These are phyloP conservation scores for Gonioctena quinquepunctata DNA, from an alignment of 1,140 invertebrate species.

Conservation along the genomic window DNA sequence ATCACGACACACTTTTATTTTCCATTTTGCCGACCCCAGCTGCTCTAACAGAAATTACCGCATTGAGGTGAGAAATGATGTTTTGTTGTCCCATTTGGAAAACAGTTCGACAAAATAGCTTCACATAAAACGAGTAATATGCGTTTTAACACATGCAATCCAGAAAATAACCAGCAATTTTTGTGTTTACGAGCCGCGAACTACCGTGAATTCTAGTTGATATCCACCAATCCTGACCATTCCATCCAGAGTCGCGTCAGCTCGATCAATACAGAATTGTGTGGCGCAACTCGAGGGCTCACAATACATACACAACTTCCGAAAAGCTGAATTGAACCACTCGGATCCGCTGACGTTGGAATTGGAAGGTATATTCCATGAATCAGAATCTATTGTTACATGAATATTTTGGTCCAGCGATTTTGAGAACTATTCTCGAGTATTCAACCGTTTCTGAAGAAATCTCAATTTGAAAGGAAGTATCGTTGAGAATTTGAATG, in stretches of 20 bases:
- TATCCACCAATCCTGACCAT: conserved; percentile 47
- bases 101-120: conserved; percentile 25
- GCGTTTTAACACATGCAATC: conserved; percentile 40
- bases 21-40: not conserved
- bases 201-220: conserved; percentile 42
- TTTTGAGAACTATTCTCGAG: too few species aligned
- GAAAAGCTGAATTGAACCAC: conserved; percentile 2
- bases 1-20: not conserved
- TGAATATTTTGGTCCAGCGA: not conserved
- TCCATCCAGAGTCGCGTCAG: conserved; percentile 37
- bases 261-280: conserved; percentile 35
- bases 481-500: too few species aligned
- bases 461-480: too few species aligned
- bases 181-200: conserved; percentile 48
- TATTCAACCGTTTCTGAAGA: too few species aligned
- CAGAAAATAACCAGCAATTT: conserved; percentile 46
- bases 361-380: not conserved
- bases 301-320: conserved; percentile 4
- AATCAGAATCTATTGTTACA: not conserved
- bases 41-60: too few species aligned
- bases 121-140: conserved; percentile 29
- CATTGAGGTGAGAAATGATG: not conserved
- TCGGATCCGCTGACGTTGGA: not conserved
- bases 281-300: conserved; percentile 30
- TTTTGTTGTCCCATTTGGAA: conserved; percentile 1